Percentiles rank a stretch among this genome's conserved stretches.
Evolutionary conservation across 2,888 invertebrate genomes (phyloP).

Genomic region (Sturmia bella): DNA sequence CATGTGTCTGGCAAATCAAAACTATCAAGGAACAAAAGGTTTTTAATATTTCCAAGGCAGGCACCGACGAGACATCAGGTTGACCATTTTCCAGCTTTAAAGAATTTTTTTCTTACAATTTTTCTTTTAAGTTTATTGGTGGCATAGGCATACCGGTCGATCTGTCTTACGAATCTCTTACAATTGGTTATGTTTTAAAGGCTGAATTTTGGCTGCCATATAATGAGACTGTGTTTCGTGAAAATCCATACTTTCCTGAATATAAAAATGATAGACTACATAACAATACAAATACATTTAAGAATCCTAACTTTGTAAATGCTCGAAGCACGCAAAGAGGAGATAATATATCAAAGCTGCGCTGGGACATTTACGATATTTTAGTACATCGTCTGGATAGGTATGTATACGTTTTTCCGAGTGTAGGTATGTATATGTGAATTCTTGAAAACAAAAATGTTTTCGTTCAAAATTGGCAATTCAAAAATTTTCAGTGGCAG

Average conservation of each 20-base stretch:
- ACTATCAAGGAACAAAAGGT: conserved; percentile 72
- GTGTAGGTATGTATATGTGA: too few relatives aligned
- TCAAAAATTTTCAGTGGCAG: too few relatives aligned
- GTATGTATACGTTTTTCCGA: conserved; percentile 69
- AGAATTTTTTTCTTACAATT: neutral
- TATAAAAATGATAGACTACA: conserved; percentile 70
- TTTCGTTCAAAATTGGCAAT: too few relatives aligned
- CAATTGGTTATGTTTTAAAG: conserved; percentile 77
- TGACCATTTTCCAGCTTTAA: neutral
- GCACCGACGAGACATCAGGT: conserved; percentile 78
- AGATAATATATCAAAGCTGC: conserved; percentile 67
- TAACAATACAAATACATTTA: conserved; percentile 18
- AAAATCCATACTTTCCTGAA: conserved; percentile 77
- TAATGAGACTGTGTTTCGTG: conserved; percentile 76
- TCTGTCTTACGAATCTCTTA: conserved; percentile 77
- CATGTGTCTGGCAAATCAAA: neutral
- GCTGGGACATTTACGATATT: conserved; percentile 75
- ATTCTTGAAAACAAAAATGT: too few relatives aligned
- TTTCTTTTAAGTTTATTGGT: conserved; percentile 75
- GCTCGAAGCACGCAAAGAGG: conserved; percentile 29
- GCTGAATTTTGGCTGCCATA: conserved; percentile 76
- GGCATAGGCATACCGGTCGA: conserved; percentile 79
- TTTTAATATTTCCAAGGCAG: conserved; percentile 77
- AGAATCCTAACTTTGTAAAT: conserved; percentile 48
- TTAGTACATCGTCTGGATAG: conserved; percentile 74